Evolutionary conservation across 2,888 invertebrate genomes (phyloP).

Genomic region (Ephialtes manifestator): DNA sequence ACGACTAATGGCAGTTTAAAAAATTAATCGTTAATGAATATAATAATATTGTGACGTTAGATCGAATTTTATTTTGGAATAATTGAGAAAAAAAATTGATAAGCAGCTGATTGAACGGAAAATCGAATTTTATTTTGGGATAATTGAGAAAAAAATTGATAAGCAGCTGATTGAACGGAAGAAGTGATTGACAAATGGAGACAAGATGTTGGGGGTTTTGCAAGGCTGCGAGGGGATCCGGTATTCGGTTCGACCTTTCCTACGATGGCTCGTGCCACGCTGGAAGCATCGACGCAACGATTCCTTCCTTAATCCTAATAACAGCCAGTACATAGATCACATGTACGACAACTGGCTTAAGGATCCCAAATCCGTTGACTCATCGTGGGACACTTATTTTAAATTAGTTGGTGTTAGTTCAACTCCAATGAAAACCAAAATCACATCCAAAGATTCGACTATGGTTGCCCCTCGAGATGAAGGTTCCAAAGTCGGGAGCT

Average conservation of each 20-base stretch:
- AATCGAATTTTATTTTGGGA: neutral
- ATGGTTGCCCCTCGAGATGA: constrained; percentile 22
- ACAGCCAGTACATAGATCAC: constrained; percentile 80
- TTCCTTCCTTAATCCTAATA: constrained; percentile 76
- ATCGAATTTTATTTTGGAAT: neutral
- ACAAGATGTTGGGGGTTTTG: constrained; percentile 69
- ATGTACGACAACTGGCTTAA: constrained; percentile 79
- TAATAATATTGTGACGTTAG: neutral
- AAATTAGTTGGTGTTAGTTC: constrained; percentile 53
- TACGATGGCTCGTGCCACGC: constrained; percentile 50
- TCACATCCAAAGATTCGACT: neutral
- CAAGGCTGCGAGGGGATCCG: constrained; percentile 55
- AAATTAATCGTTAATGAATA: constrained; percentile 20
- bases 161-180: neutral
- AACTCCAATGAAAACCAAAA: neutral
- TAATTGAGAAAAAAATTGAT: neutral
- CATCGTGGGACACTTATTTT: constrained; percentile 80
- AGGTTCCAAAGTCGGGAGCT: neutral
- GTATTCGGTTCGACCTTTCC: constrained; percentile 23
- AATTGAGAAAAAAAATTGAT: neutral
- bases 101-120: neutral
- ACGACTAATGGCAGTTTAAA: neutral
- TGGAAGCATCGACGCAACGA: constrained; percentile 66
- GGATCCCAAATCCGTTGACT: constrained; percentile 76
- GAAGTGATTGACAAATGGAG: constrained; percentile 63